Evolutionary conservation across 2,113 vertebrate genomes (phyloP).

Genomic region (Spilogale gracilis): DNA sequence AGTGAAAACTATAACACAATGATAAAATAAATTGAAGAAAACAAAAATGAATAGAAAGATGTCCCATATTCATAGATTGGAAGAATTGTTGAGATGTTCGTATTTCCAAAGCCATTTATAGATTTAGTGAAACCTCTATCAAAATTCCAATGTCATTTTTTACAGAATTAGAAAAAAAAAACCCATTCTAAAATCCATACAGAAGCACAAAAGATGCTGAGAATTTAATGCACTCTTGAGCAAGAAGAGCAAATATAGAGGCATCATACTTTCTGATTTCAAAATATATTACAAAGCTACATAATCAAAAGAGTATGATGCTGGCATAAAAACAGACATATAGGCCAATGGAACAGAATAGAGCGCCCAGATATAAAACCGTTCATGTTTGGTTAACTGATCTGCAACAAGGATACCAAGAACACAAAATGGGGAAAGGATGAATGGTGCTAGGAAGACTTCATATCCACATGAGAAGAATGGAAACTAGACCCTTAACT

Average conservation of each 20-base stretch:
- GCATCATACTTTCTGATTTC: neutral
- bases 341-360: neutral
- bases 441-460: neutral
- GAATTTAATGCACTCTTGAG: neutral
- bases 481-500: neutral
- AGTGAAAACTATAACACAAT: neutral
- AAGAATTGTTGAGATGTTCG: neutral
- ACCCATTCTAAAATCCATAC: neutral
- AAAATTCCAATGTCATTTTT: neutral
- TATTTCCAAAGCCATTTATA: neutral
- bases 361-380: neutral
- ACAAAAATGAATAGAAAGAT: neutral
- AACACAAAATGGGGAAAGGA: neutral
- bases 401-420: neutral
- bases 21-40: neutral
- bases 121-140: neutral
- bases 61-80: neutral
- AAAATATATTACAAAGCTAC: neutral
- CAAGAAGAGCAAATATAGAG: neutral
- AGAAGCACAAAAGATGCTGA: neutral
- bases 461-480: neutral
- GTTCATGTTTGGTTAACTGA: neutral
- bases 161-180: neutral
- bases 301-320: neutral
- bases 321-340: neutral